Evolutionary conservation across 53 echinoderm and acorn worm species (phyloP), one percentile per base, ranked within the genome.

Genomic region (Apostichopus leukothele): DNA sequence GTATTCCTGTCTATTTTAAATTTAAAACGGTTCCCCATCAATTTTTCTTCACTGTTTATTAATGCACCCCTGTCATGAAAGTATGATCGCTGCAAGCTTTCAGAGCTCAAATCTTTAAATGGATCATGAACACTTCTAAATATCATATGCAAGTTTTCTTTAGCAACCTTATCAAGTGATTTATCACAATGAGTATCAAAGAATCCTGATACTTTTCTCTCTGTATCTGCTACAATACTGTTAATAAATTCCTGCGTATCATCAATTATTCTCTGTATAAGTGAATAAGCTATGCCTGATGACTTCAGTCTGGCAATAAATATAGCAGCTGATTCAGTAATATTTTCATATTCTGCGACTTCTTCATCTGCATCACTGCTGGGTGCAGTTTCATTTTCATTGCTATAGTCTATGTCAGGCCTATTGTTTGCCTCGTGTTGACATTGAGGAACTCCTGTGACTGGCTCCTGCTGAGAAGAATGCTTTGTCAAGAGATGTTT

Each of bases 1-100:
- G 81, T 89, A 60, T 89, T 79, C 27, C 73, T 67, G 79, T 68
- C 51, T 67, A 89, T 22, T 81, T 89, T 89, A 22, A 78, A 81
- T 73, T 89, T 89, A 18, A 89, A 71, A 73, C 52, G 53, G 53
- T 67, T 53, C 18, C 83, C 83, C 51, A 89, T 52, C 51, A 89
- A 67, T 71, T 80, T 81, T 73, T 89, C 67, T 18, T 63, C 54
- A 26, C 16, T 14, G 6, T 16, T 51, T 81, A 81, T 73, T 16
- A 89, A 89, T 80, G 79, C 89, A 80, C 89, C 89, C 60, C 50
- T 89, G 51, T 63, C 21, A 50, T 52, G n/a, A 16, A 89, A 89
- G 52, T 80, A 89, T 67, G 60, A 50, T 20, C 52, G 80, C 63
- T 71, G 71, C 16, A 63, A 63, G 16, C 79, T 60, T 60, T 89